Evolutionary conservation across 92 coral and sea anemone species (phyloP).

Genomic region (Parazoanthus swiftii): DNA sequence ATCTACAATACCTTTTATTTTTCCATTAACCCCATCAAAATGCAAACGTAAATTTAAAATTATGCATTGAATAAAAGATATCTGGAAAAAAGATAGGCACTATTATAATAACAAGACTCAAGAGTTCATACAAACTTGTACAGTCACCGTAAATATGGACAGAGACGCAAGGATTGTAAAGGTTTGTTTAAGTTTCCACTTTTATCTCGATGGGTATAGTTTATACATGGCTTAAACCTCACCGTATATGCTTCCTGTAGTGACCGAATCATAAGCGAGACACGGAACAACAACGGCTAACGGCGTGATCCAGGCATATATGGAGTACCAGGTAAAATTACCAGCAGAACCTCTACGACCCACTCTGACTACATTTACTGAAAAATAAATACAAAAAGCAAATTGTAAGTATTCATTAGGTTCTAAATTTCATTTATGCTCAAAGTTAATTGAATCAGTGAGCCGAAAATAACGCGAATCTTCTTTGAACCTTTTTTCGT

Average conservation of each 20-base stretch:
- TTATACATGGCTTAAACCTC: not conserved
- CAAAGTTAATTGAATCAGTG: too few relatives aligned
- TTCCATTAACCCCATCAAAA: too few relatives aligned
- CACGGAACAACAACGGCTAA: slow-evolving; percentile 20
- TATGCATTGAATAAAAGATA: too few relatives aligned
- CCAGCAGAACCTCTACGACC: not conserved
- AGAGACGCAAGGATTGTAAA: not conserved
- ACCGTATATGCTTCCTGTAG: slow-evolving; percentile 23
- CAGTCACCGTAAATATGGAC: not conserved
- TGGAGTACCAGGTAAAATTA: slow-evolving; percentile 16
- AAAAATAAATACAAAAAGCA: not conserved
- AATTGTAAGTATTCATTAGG: not conserved
- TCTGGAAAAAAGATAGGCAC: not conserved
- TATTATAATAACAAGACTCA: not conserved
- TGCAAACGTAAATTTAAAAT: too few relatives aligned
- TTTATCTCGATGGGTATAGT: not conserved
- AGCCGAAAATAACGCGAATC: too few relatives aligned
- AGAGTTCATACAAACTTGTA: too few relatives aligned
- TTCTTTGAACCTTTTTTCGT: not conserved
- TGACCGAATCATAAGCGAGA: slow-evolving; percentile 5
- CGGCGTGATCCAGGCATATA: slow-evolving; percentile 40
- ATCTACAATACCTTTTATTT: too few relatives aligned
- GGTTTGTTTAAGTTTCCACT: too few relatives aligned
- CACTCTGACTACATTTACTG: slow-evolving; percentile 16
- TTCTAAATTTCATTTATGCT: not conserved